Evolutionary conservation across 53 echinoderm and acorn worm genomes (phyloP), one percentile per base, ranked within the genome.

Genomic region (Echinarachnius parma): DNA sequence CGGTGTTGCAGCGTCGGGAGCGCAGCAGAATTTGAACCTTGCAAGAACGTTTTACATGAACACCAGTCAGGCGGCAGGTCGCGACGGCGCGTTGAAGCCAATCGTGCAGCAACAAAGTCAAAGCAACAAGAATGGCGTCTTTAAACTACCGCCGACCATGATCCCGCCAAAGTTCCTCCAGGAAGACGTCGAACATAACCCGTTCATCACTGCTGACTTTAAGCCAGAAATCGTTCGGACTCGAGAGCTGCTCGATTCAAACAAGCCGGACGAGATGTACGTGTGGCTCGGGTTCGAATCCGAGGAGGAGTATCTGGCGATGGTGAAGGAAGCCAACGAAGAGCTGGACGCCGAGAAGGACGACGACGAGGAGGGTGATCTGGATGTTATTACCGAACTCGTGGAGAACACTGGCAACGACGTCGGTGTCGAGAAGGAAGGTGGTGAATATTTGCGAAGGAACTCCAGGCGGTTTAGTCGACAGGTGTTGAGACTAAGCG

Each of bases 281-380:
- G 78, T 83, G 2, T 93, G 93, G 89, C 80, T 90, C 28, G 89
- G 93, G 9, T 86, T 93, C 31, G 86, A 80, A 9, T 93, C 93
- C 7, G 75, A 74, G 52, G 83, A 86, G 22, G 89, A 93, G 46
- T 86, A 58, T 11, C 76, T 67, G 21, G 14, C 55, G 28, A 72
- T 72, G 74, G 74, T 72, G 25, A 26, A 54, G 37, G 33, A 72
- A 56, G 44, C 74, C 31, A 34, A 72, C 25, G 56, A 72, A 23
- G 74, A 72, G 20, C 35, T 56, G 7, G 74, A 72, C 28, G 74
- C 54, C 3, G 72, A 56, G 16, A 57, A 57, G 15, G 74, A 56
- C 14, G 74, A 56, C 39, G 74, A 72, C 27, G 74, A 72, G 7
- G 28, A 56, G 0, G 74, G 55, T 16, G 74, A 72, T 14, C 58